Evolutionary conservation across 2,888 invertebrate species (phyloP), one percentile per base, ranked within the genome.

Genomic region (Aporophyla nigra): DNA sequence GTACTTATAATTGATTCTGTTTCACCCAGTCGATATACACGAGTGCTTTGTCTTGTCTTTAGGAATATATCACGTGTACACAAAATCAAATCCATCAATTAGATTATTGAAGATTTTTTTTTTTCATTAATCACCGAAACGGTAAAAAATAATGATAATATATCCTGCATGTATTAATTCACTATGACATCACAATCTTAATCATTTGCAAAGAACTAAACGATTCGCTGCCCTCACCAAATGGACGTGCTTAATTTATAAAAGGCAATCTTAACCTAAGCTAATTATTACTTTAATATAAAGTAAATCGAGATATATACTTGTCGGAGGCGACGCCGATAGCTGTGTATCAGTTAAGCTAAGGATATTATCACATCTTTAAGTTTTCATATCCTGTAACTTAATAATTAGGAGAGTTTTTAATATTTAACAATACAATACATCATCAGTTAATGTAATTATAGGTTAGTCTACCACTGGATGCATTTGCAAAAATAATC

Each of bases 181-280:
- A 68, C 69, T 78, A 74, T 81, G 75, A 24, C 40, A 74, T 73
- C 59, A 77, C 43, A 71, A 66, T 77, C 84, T 90, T 86, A 90
- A 54, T 58, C 66, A 83, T 86, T 69, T 88, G 89, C 90, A 91
- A 92, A 92, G 82, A 91, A 91, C 68, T 84, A 88, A 87, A 88
- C 84, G 74, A 87, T 92, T 94, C 92, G 92, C 93, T 94, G 94
- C 92, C 93, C 85, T 89, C 91, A 91, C 78, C 88, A 80, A 86
- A 88, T 94, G 94, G 95, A 95, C 94, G 94, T 94, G 93, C 92
- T 94, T 92, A 79, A 86, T 87, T 86, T 87, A 79, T 87, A 91
- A 92, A 94, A 94, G 95, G 93, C 94, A 86, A 91, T 78, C 93
- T 95, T 95, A 94, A 88, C 83, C 91, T 94, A 93, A 90, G 87